Conservation (phyloP, 2,888 invertebrate species). For the Phytoseiulus persimilis region DNA sequence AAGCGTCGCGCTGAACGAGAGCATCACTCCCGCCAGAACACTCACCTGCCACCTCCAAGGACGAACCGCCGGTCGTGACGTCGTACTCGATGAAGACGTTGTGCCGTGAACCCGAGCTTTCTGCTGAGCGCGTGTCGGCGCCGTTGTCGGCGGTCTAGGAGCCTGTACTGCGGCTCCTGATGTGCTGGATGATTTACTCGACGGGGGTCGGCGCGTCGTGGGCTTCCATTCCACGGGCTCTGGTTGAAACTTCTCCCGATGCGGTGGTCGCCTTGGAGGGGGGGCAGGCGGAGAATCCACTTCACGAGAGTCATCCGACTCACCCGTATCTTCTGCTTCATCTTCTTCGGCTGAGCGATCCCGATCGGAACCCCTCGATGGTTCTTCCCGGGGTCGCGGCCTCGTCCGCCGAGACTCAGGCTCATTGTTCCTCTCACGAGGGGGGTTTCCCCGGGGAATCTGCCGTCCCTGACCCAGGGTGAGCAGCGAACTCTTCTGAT, state of each 20-base stretch:
- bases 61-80: background rate
- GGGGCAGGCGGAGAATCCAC: background rate
- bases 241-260: background rate
- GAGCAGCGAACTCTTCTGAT: background rate
- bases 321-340: background rate
- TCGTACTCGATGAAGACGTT: constrained; percentile 6
- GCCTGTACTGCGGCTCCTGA: background rate
- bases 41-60: constrained; percentile 37
- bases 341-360: background rate
- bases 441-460: background rate
- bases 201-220: background rate
- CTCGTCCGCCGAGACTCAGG: background rate
- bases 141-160: background rate
- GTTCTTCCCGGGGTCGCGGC: background rate
- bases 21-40: background rate
- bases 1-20: constrained; percentile 16
- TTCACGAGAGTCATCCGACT: background rate
- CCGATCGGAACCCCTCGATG: background rate
- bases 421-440: background rate
- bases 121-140: background rate
- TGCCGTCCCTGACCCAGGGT: background rate
- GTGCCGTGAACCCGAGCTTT: background rate
- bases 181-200: background rate
- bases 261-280: background rate
- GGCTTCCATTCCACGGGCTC: background rate